A percentile compares a stretch with the other conserved stretches of the same genome.
These are phyloP conservation scores for Heliconius congener DNA, from an alignment of 1,140 invertebrate genomes.

Conservation along the genomic window DNA sequence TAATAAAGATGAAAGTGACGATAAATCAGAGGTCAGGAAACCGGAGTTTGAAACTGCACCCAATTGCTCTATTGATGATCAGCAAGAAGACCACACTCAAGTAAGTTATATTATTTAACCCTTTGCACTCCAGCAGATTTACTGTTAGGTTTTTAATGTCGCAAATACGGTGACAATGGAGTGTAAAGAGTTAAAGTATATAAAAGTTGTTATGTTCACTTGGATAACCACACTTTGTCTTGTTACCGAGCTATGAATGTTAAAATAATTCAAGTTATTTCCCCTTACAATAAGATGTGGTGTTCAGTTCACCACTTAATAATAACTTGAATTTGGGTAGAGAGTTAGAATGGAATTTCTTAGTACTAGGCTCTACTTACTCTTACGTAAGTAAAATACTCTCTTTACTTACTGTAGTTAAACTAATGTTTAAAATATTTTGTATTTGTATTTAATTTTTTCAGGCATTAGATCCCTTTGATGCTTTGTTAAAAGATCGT, in stretches of 20 bases:
- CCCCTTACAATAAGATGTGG: too few species aligned
- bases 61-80: constrained; percentile 66
- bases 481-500: constrained; percentile 68
- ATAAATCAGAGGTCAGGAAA: constrained; percentile 57
- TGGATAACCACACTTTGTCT: neutral
- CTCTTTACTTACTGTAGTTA: neutral
- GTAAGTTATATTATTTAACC: constrained; percentile 32
- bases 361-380: too few species aligned
- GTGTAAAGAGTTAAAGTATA: neutral
- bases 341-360: too few species aligned
- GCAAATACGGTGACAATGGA: too few species aligned
- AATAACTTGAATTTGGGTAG: too few species aligned
- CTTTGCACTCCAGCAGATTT: too few species aligned
- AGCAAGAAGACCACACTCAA: constrained; percentile 72
- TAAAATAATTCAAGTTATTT: too few species aligned
- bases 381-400: too few species aligned
- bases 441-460: constrained; percentile 18
- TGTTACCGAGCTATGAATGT: too few species aligned
- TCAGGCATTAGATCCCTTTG: constrained; percentile 77
- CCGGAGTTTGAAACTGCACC: constrained; percentile 73
- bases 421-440: neutral
- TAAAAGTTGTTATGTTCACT: neutral
- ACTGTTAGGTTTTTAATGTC: too few species aligned
- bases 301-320: too few species aligned
- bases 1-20: constrained; percentile 36